These are phyloP conservation scores for Heliopora coerulea DNA, from an alignment of 92 coral and sea anemone species.

Conservation along the genomic window DNA sequence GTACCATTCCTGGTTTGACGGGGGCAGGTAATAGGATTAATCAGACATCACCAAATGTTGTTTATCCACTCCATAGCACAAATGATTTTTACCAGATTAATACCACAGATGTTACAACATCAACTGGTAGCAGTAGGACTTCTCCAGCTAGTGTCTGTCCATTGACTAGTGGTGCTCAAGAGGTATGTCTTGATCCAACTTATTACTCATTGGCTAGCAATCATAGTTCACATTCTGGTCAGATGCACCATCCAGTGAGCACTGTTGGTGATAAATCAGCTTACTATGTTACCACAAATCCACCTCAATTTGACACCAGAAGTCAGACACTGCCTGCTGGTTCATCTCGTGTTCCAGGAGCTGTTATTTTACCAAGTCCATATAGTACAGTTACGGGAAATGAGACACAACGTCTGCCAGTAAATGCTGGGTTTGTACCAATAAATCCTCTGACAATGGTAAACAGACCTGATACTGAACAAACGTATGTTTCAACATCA, in stretches of 20 bases:
- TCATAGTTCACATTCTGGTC: background rate
- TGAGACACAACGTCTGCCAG: background rate
- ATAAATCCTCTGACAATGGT: background rate
- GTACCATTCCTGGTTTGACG: too few species aligned
- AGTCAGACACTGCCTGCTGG: slow-evolving; percentile 5
- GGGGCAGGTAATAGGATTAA: background rate
- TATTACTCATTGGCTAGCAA: slow-evolving; percentile 7
- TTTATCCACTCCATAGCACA: slow-evolving; percentile 1
- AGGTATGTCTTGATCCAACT: background rate
- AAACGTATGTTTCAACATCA: too few species aligned
- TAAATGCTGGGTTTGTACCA: background rate
- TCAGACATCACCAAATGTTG: slow-evolving; percentile 22
- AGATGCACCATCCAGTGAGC: background rate
- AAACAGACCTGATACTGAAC: background rate
- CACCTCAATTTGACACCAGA: slow-evolving; percentile 5
- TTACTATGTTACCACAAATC: background rate
- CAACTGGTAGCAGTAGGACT: background rate
- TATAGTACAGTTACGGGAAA: background rate
- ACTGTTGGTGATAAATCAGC: background rate
- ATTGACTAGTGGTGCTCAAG: background rate
- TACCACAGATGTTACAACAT: background rate
- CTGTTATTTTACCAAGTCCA: background rate
- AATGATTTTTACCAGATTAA: slow-evolving; percentile 1
- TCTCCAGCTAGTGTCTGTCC: background rate
- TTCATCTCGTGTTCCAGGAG: background rate